Evolutionary conservation across 1,140 invertebrate genomes (phyloP), one percentile per base, ranked within the genome.

Genomic region (Ditylenchus dipsaci): DNA sequence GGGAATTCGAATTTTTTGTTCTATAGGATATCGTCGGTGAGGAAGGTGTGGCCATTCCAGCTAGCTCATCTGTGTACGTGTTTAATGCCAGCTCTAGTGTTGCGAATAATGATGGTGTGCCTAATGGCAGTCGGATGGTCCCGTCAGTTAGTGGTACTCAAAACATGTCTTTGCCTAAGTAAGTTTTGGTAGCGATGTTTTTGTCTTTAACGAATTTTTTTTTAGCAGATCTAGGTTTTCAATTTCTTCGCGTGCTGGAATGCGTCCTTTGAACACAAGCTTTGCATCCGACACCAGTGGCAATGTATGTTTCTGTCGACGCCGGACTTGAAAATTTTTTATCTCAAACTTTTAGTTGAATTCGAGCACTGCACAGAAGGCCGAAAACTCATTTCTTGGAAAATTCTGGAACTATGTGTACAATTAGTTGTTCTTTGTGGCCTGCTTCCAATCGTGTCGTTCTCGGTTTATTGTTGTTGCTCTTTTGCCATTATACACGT

Each of bases 151-250:
- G 3, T 27, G 29, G 19, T 5, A 30, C n/a, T 19, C 19, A 21
- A 7, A 61, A 61, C 29, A 61, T 21, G 8, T 43, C 29, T 21
- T 8, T 61, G 29, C 38, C 27, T 3, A 30, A 30, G 27, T 43
- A 33, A 61, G 29, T 33, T 61, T 7, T 61, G 19, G 1, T 61
- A 3, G 26, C 29, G 49, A 7, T 43, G 3, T 38, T 38, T 38
- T 38, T 38, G 33, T 21, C 29, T 26, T 67, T 9, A 23, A n/a
- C 19, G 1, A 3, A 19, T 59, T 70, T 3, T 17, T 33, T 26
- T 56, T 76, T 59, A 62, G 45, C 43, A 76, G 72, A 17, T 74
- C 72, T 9, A 67, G 72, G 11, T 56, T 74, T 30, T 67, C 71
- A 1, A 45, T 72, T 13, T 64, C 71, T 9, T 74, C 72, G 30